Conservation (phyloP, 2,888 invertebrate genomes). For the Meta bourneti region DNA sequence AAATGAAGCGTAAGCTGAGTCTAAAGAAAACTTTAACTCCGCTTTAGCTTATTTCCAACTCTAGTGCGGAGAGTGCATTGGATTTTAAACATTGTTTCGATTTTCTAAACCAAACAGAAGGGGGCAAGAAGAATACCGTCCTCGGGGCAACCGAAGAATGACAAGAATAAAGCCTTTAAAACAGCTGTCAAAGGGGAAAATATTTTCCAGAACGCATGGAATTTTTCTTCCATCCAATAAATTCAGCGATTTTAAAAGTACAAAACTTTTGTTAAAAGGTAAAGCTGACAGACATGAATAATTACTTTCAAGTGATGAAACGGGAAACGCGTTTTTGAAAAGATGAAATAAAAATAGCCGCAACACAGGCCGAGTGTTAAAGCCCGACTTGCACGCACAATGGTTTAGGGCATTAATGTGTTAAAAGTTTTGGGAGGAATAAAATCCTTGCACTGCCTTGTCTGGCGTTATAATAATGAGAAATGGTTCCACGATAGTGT, state of each 20-base stretch:
- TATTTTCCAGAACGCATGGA: slow-evolving; percentile 1
- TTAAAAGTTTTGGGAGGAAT: slow-evolving; percentile 52
- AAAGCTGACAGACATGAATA: slow-evolving; percentile 69
- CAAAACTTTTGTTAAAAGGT: slow-evolving; percentile 23
- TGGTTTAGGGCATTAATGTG: slow-evolving; percentile 49
- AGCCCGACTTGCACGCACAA: slow-evolving; percentile 34
- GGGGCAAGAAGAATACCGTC: neutral
- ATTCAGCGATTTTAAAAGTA: slow-evolving; percentile 39
- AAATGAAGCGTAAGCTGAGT: neutral
- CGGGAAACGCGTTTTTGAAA: slow-evolving; percentile 49
- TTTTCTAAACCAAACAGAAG: neutral
- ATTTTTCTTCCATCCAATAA: slow-evolving; percentile 41
- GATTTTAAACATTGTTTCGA: neutral
- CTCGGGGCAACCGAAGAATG: neutral
- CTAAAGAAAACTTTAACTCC: neutral
- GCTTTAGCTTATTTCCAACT: neutral
- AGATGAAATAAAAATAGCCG: slow-evolving; percentile 9
- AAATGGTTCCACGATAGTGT: slow-evolving; percentile 35
- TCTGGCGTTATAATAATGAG: slow-evolving; percentile 62
- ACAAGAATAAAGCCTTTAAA: slow-evolving; percentile 52
- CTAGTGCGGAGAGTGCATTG: neutral
- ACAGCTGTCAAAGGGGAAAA: slow-evolving; percentile 36
- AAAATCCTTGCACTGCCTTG: slow-evolving; percentile 29
- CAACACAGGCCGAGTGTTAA: slow-evolving; percentile 34
- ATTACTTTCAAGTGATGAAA: slow-evolving; percentile 69